Evolutionary conservation across 2,797 vertebrate species (phyloP).

Genomic region (Microctenopoma lineatum): DNA sequence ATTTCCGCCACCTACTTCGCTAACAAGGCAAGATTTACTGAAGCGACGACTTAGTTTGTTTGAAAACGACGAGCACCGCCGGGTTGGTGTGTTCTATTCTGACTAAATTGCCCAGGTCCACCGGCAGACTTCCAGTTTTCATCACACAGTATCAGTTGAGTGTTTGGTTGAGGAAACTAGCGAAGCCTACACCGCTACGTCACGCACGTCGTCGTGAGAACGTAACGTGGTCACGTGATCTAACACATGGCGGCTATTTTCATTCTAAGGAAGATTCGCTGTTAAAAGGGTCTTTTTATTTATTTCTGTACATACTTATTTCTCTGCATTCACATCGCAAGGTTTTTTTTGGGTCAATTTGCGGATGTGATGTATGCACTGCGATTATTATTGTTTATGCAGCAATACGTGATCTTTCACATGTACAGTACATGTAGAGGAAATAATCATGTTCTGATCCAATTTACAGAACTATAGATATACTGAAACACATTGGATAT

Average conservation of each 20-base stretch:
- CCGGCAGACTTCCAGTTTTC: constrained; percentile 66
- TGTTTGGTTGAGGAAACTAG: constrained; percentile 79
- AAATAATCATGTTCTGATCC: neutral
- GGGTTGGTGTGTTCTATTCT: constrained; percentile 13
- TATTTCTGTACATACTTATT: neutral
- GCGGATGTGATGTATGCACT: neutral
- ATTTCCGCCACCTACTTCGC: constrained; percentile 31
- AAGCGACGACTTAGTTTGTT: constrained; percentile 7
- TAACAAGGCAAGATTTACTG: neutral
- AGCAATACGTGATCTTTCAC: neutral
- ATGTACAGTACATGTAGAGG: neutral
- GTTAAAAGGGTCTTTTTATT: neutral
- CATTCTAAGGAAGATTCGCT: constrained; percentile 30
- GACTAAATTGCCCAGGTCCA: constrained; percentile 35
- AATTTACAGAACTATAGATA: neutral
- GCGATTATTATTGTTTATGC: neutral
- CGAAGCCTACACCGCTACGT: constrained; percentile 71
- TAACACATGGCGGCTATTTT: constrained; percentile 79
- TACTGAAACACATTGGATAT: neutral
- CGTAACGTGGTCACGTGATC: constrained; percentile 79
- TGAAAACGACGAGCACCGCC: constrained; percentile 1
- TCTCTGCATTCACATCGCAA: neutral
- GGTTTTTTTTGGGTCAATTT: neutral
- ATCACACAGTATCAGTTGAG: constrained; percentile 70
- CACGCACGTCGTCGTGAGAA: constrained; percentile 59